A percentile compares a stretch with the other conserved stretches of the same genome.
Evolutionary conservation across 2,797 vertebrate species (phyloP).

Genomic region (Epinephelus coioides): DNA sequence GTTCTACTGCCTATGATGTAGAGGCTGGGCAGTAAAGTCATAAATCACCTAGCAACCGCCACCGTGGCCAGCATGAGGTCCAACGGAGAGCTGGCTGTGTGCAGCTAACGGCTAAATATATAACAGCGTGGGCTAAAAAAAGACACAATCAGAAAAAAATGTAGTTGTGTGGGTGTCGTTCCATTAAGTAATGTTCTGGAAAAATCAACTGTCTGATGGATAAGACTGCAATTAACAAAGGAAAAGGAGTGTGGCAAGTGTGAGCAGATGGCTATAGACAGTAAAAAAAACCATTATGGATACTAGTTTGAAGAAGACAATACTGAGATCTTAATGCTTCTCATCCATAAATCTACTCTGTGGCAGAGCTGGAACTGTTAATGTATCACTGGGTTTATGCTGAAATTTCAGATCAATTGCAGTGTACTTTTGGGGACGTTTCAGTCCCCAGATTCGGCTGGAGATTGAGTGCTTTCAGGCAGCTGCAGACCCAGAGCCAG

Average conservation of each 20-base stretch:
- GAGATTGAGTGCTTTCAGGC: no score
- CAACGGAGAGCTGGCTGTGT: slow-evolving; percentile 22
- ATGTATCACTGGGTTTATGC: background rate
- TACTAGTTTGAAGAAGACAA: background rate
- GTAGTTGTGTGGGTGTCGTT: slow-evolving; percentile 26
- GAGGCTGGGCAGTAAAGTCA: slow-evolving; percentile 30
- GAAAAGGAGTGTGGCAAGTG: background rate
- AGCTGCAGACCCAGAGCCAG: no score
- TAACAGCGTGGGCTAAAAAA: slow-evolving; percentile 33
- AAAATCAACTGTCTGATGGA: slow-evolving; percentile 8
- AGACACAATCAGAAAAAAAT: slow-evolving; percentile 32
- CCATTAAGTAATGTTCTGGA: slow-evolving; percentile 27
- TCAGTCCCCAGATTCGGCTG: no score
- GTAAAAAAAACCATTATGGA: background rate
- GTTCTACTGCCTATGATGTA: slow-evolving; percentile 10
- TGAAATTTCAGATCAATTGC: background rate
- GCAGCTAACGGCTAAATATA: slow-evolving; percentile 56
- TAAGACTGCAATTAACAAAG: background rate
- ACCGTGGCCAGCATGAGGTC: slow-evolving; percentile 44
- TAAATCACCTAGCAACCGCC: slow-evolving; percentile 57
- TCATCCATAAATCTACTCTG: background rate
- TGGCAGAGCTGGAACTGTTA: background rate
- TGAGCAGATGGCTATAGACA: background rate
- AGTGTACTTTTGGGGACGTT: no score
- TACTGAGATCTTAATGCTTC: no score